phyloP scores from a whole-genome alignment of 2,888 invertebrate species.

The Leucoptera coffeella region DNA sequence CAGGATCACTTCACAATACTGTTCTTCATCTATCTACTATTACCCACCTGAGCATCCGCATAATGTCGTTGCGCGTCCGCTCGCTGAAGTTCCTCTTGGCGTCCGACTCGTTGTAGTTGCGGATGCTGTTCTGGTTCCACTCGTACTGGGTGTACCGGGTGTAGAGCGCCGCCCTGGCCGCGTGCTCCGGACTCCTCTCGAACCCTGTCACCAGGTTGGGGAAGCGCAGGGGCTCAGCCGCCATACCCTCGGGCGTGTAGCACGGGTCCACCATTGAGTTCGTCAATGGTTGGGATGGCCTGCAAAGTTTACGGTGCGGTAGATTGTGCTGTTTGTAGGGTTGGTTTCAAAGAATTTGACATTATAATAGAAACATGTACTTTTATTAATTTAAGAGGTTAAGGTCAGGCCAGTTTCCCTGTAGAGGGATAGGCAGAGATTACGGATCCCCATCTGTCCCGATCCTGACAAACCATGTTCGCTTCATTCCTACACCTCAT shows the following conservation, averaged over 20 bases:
- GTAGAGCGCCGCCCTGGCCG: conserved; percentile 77
- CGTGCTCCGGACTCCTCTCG: conserved; percentile 76
- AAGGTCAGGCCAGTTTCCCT: too few species aligned
- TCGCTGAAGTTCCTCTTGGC: conserved; percentile 78
- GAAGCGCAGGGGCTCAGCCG: conserved; percentile 70
- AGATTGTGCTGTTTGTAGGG: too few species aligned
- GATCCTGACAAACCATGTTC: too few species aligned
- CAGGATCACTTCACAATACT: too few species aligned
- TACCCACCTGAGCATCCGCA: conserved; percentile 63
- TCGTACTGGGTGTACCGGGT: conserved; percentile 88
- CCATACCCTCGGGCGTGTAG: conserved; percentile 62
- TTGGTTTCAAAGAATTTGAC: too few species aligned
- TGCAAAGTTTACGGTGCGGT: too few species aligned
- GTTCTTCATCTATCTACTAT: too few species aligned
- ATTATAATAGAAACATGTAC: too few species aligned
- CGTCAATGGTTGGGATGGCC: conserved; percentile 66
- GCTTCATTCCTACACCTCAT: too few species aligned
- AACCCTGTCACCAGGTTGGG: conserved; percentile 79
- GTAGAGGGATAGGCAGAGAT: too few species aligned
- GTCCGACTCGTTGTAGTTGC: conserved; percentile 79
- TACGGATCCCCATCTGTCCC: too few species aligned
- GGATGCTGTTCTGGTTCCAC: conserved; percentile 82
- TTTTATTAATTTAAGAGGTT: too few species aligned
- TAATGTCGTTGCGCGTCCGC: conserved; percentile 71
- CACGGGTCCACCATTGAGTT: conserved; percentile 70